These are phyloP conservation scores for Pterophyllum scalare DNA, from an alignment of 2,113 vertebrate genomes.

Conservation along the genomic window DNA sequence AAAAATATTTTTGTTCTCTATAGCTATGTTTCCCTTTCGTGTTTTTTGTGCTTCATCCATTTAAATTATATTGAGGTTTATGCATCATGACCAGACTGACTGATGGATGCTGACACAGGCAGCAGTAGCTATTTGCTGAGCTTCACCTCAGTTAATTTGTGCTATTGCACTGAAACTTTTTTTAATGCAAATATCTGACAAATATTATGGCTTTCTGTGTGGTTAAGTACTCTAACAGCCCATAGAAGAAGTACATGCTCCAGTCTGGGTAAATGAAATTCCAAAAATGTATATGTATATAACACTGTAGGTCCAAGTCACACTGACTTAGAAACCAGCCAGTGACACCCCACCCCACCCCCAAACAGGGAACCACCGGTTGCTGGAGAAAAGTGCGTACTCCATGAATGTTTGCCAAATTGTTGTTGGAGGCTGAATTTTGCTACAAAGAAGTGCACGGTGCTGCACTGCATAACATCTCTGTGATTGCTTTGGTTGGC, in stretches of 20 bases:
- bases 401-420: neutral
- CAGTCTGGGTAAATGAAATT: neutral
- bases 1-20: neutral
- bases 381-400: neutral
- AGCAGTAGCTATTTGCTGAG: conserved; percentile 1
- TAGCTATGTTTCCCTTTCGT: neutral
- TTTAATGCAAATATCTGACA: neutral
- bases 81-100: neutral
- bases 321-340: neutral
- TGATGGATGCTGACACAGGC: neutral
- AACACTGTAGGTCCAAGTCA: no score
- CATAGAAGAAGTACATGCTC: neutral
- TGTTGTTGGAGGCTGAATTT: neutral
- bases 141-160: neutral
- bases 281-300: no score
- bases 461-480: neutral
- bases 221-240: neutral
- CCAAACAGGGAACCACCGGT: neutral
- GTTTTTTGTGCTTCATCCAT: neutral
- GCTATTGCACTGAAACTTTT: neutral
- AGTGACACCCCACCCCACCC: neutral
- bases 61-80: neutral
- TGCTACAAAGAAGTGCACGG: neutral
- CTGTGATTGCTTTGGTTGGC: neutral
- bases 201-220: neutral